Percentiles rank a stretch among this genome's conserved stretches.
These are phyloP conservation scores for Diadophis punctatus DNA, from an alignment of 2,113 vertebrate species.

Conservation along the genomic window DNA sequence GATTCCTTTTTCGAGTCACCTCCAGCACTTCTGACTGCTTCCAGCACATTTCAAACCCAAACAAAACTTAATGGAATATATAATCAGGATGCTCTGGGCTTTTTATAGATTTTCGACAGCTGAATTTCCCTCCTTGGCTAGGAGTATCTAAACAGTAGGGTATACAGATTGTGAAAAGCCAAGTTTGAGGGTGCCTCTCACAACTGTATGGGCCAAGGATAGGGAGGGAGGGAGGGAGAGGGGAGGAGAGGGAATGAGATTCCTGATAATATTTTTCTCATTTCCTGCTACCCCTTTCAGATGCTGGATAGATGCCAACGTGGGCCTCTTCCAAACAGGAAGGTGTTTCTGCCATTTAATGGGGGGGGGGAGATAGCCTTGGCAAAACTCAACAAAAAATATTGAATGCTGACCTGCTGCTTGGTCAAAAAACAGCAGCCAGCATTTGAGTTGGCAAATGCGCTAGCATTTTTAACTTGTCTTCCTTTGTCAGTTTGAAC, in stretches of 20 bases:
- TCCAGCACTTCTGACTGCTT: neutral
- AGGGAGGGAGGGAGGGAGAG: neutral
- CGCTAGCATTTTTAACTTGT: conserved; percentile 52
- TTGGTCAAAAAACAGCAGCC: conserved; percentile 30
- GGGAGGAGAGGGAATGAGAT: neutral
- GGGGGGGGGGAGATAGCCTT: conserved; percentile 29
- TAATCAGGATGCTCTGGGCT: neutral
- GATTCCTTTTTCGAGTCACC: neutral
- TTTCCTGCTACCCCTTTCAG: neutral
- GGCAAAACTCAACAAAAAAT: neutral
- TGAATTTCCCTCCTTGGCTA: neutral
- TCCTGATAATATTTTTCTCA: conserved; percentile 1
- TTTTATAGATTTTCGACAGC: neutral
- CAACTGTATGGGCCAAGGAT: neutral
- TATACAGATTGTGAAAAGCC: neutral
- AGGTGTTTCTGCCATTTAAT: conserved; percentile 52
- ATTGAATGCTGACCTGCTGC: neutral
- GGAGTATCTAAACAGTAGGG: neutral
- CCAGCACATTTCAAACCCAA: neutral
- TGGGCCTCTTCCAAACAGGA: conserved; percentile 39
- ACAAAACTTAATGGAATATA: neutral
- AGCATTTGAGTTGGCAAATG: neutral
- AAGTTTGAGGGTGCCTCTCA: neutral
- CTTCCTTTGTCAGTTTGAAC: conserved; percentile 70
- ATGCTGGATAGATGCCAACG: conserved; percentile 5